Conservation (phyloP, 2,113 vertebrate genomes). For the Gadus chalcogrammus region DNA sequence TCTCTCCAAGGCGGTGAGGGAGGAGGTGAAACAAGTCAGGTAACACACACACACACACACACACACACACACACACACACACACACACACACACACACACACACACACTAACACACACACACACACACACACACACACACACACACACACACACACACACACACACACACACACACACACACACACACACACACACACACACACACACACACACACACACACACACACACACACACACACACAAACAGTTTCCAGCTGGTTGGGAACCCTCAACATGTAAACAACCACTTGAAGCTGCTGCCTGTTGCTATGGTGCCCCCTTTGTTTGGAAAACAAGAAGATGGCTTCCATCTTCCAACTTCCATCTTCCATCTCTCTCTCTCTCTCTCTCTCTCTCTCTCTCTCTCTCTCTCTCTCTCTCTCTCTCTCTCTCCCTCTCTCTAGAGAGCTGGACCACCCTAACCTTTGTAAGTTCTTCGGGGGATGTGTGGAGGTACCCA, state of each 20-base stretch:
- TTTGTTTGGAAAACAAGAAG: no score
- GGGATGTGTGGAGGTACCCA: constrained; percentile 78
- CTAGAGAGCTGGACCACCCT: constrained; percentile 84
- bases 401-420: not conserved
- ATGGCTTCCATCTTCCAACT: no score
- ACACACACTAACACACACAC: no score
- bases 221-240: not conserved
- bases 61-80: constrained; percentile 13
- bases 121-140: constrained; percentile 1
- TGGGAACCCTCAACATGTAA: no score
- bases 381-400: constrained; percentile 3
- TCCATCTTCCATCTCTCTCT: no score
- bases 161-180: no score
- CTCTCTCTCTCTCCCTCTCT: not conserved
- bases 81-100: no score
- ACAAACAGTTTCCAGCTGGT: no score
- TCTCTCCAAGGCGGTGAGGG: constrained; percentile 77
- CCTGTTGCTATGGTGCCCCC: no score
- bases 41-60: constrained; percentile 43
- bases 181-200: no score
- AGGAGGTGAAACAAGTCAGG: constrained; percentile 85
- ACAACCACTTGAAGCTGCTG: no score
- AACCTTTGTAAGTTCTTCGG: constrained; percentile 86
- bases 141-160: no score
- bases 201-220: not conserved